Conservation (phyloP, 2,888 invertebrate genomes). For the Schizaphis graminum region DNA sequence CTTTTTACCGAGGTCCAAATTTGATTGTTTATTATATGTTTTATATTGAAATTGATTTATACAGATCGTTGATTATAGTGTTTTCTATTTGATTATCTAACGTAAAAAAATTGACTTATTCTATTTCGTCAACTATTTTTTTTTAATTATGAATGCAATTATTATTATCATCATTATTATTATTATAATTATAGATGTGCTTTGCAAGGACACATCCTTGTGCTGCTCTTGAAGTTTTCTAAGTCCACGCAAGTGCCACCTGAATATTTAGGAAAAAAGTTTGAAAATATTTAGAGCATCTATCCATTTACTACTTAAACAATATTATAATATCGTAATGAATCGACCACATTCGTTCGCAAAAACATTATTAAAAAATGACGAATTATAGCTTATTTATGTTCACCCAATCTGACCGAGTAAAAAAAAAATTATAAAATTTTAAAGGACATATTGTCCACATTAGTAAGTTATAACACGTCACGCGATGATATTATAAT, state of each 20-base stretch:
- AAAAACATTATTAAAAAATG: background rate
- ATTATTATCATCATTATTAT: too few species aligned
- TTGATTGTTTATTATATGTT: background rate
- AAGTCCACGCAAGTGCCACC: background rate
- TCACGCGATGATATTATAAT: background rate
- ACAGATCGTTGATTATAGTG: background rate
- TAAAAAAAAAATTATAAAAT: background rate
- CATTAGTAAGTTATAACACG: background rate
- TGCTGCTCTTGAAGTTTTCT: background rate
- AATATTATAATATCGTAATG: background rate
- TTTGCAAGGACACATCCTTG: background rate
- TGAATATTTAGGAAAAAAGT: background rate
- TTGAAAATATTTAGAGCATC: background rate
- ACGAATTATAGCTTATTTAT: background rate
- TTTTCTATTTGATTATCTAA: background rate
- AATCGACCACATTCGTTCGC: background rate
- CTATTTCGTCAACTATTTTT: background rate
- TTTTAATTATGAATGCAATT: background rate
- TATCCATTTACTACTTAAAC: background rate
- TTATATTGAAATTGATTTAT: background rate
- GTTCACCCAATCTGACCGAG: background rate
- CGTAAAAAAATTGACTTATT: background rate
- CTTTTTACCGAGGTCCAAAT: background rate
- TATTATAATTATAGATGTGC: background rate
- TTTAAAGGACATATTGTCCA: background rate